phyloP scores from a whole-genome alignment of 2,797 vertebrate genomes.

The Melanotaenia parkinsoni region DNA sequence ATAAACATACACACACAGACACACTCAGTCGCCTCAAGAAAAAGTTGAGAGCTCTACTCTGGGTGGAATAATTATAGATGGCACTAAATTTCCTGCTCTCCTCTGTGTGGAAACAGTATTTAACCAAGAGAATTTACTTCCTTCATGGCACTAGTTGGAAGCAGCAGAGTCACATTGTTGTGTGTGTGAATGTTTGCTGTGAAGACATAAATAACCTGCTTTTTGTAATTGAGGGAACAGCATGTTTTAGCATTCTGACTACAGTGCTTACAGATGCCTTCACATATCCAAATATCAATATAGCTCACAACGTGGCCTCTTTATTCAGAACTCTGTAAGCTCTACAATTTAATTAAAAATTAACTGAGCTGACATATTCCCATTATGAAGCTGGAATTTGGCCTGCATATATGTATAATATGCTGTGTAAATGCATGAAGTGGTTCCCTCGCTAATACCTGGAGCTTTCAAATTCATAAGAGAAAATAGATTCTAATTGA shows the following conservation, averaged over 20 bases:
- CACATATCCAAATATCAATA: constrained; percentile 4
- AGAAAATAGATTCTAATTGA: constrained; percentile 58
- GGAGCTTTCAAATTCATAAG: constrained; percentile 38
- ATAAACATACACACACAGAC: constrained; percentile 33
- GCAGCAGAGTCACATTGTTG: constrained; percentile 45
- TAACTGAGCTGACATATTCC: constrained; percentile 1
- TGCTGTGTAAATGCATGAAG: constrained; percentile 30
- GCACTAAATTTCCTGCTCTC: constrained; percentile 68
- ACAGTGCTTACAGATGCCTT: constrained; percentile 7
- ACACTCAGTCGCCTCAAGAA: constrained; percentile 51
- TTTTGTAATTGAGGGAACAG: background rate
- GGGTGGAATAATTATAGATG: constrained; percentile 73
- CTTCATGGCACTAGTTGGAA: constrained; percentile 46
- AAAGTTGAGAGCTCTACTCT: constrained; percentile 56
- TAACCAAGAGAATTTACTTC: constrained; percentile 55
- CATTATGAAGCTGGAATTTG: constrained; percentile 10
- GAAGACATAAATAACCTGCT: constrained; percentile 10
- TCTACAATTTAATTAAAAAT: constrained; percentile 5
- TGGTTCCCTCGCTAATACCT: constrained; percentile 28
- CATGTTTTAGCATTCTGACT: constrained; percentile 11
- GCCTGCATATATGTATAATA: constrained; percentile 25
- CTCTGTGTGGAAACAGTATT: constrained; percentile 62
- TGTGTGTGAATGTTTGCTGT: constrained; percentile 34
- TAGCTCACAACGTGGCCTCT: constrained; percentile 1
- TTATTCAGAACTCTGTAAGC: constrained; percentile 4